These are phyloP conservation scores for Drosophila paramelanica DNA, from an alignment of 2,888 invertebrate species.

Conservation along the genomic window DNA sequence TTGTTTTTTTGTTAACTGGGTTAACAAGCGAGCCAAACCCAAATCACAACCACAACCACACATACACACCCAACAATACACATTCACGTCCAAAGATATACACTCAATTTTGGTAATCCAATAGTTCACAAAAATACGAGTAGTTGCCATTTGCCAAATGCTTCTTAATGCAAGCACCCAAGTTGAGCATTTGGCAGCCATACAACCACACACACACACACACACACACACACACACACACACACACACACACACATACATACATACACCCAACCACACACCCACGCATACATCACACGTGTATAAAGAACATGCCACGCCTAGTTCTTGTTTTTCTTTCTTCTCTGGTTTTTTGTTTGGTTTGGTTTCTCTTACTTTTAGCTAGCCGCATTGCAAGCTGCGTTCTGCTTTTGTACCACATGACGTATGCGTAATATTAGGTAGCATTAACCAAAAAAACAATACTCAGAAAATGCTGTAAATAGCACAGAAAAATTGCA, in stretches of 20 bases:
- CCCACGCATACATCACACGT: constrained; percentile 28
- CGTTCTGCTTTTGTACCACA: constrained; percentile 74
- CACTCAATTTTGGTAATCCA: constrained; percentile 22
- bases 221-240: constrained; percentile 2
- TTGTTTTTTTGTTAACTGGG: constrained; percentile 24
- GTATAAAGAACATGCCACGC: constrained; percentile 59
- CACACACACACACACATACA: constrained; percentile 7
- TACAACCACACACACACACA: constrained; percentile 2
- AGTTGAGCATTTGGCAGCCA: constrained; percentile 38
- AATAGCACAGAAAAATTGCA: constrained; percentile 41
- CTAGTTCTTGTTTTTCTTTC: constrained; percentile 43
- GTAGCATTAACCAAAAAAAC: constrained; percentile 37
- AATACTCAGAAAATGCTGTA: constrained; percentile 57
- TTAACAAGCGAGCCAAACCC: constrained; percentile 21
- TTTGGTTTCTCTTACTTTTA: constrained; percentile 56
- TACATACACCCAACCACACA: constrained; percentile 10
- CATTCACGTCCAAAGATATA: constrained; percentile 11
- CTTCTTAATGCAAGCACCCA: constrained; percentile 40
- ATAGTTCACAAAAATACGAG: constrained; percentile 35
- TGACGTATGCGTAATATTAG: constrained; percentile 74
- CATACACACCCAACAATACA: constrained; percentile 2
- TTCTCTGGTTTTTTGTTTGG: constrained; percentile 21
- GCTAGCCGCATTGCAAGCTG: constrained; percentile 77
- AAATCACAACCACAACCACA: constrained; percentile 20
- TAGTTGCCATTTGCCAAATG: constrained; percentile 52